phyloP scores from a whole-genome alignment of 2,888 invertebrate genomes.

The Sinohyriopsis cumingii region DNA sequence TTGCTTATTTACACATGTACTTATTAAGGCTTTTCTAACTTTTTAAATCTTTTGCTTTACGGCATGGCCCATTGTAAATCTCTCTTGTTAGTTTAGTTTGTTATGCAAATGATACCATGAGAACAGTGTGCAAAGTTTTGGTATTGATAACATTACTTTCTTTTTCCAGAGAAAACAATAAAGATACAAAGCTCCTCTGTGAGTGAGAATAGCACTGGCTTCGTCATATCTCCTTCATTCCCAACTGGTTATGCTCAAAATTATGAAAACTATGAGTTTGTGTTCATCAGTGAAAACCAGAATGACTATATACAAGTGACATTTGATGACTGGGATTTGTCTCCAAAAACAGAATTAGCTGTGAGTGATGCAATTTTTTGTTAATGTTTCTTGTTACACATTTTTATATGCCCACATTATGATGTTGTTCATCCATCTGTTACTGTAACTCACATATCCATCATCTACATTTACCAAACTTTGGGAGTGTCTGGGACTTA shows the following conservation, averaged over 20 bases:
- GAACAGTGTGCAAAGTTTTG: neutral
- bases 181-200: constrained; percentile 10
- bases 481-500: too few relatives aligned
- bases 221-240: constrained; percentile 42
- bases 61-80: too few relatives aligned
- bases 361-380: constrained; percentile 7
- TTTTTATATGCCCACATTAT: neutral
- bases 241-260: constrained; percentile 42
- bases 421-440: too few relatives aligned
- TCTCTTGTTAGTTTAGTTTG: too few relatives aligned
- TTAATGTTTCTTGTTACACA: neutral
- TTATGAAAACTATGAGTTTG: constrained; percentile 40
- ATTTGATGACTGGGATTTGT: constrained; percentile 54
- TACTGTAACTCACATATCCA: too few relatives aligned
- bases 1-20: too few relatives aligned
- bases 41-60: too few relatives aligned
- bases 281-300: constrained; percentile 20
- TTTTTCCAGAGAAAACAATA: constrained; percentile 18
- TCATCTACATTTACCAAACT: too few relatives aligned
- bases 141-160: neutral
- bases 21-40: too few relatives aligned
- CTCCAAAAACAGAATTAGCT: constrained; percentile 9
- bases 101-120: too few relatives aligned
- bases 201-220: constrained; percentile 11
- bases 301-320: constrained; percentile 32